Evolutionary conservation across 2,888 invertebrate genomes (phyloP).

Genomic region (Andrena praecox): DNA sequence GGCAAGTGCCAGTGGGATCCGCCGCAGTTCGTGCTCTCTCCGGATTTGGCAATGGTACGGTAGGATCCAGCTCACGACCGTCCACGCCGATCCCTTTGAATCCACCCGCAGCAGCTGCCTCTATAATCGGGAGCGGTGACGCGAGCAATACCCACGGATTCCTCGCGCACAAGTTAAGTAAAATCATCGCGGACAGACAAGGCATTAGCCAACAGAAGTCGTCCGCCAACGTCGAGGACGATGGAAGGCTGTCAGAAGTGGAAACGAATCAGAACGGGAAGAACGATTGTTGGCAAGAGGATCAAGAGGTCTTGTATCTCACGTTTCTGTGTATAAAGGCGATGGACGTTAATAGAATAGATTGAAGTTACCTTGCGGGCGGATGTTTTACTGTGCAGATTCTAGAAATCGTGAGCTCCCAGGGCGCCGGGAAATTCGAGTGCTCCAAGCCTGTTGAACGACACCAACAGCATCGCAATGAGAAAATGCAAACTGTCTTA

Average conservation of each 20-base stretch:
- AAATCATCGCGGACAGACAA: conserved; percentile 70
- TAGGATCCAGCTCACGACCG: conserved; percentile 87
- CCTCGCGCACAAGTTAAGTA: conserved; percentile 69
- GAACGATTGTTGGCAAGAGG: conserved; percentile 82
- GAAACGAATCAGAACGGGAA: conserved; percentile 78
- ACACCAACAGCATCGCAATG: conserved; percentile 62
- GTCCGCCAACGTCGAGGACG: conserved; percentile 56
- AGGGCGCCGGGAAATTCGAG: conserved; percentile 61
- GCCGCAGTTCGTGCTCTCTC: conserved; percentile 89
- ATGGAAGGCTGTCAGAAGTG: conserved; percentile 64
- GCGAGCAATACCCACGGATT: conserved; percentile 59
- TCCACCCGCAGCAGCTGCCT: conserved; percentile 55
- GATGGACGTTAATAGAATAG: not conserved
- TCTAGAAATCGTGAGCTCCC: conserved; percentile 81
- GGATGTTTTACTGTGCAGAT: conserved; percentile 69
- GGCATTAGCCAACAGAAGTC: conserved; percentile 69
- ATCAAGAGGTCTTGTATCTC: conserved; percentile 80
- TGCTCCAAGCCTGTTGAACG: conserved; percentile 62
- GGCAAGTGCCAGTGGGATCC: conserved; percentile 87
- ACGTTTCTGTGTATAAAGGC: conserved; percentile 10
- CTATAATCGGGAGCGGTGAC: conserved; percentile 57
- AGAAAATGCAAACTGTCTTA: conserved; percentile 64
- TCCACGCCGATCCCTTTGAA: conserved; percentile 88
- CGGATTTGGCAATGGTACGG: conserved; percentile 83
- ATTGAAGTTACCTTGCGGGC: not conserved